Evolutionary conservation across 2,113 vertebrate genomes (phyloP).

Genomic region (Calyptomena viridis): DNA sequence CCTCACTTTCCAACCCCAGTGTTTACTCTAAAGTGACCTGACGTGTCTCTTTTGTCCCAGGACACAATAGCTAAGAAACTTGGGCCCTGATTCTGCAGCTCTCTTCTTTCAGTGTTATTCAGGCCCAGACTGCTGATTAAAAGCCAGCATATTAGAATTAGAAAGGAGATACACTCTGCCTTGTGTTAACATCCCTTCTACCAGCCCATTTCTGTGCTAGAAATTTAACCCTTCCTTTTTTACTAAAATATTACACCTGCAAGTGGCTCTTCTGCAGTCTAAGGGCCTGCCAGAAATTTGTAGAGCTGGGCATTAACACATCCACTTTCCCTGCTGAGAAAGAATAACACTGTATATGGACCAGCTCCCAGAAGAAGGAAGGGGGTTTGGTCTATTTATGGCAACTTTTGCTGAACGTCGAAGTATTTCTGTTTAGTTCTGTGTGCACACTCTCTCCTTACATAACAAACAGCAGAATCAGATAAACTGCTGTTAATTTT

Average conservation of each 20-base stretch:
- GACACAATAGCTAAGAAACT: constrained; percentile 25
- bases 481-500: constrained; percentile 38
- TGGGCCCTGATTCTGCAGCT: neutral
- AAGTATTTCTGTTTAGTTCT: neutral
- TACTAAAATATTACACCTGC: neutral
- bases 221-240: neutral
- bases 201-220: neutral
- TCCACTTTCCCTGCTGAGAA: neutral
- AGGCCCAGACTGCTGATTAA: neutral
- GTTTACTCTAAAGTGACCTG: constrained; percentile 31
- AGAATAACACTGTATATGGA: accelerated
- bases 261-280: neutral
- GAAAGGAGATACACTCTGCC: neutral
- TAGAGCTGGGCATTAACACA: neutral
- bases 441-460: neutral
- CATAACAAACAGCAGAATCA: neutral
- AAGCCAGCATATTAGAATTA: neutral
- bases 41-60: constrained; percentile 2
- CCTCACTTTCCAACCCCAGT: constrained; percentile 3
- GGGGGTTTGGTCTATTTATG: neutral
- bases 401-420: neutral
- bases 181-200: neutral
- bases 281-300: neutral
- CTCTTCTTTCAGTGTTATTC: neutral
- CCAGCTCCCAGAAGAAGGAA: neutral